phyloP scores from a whole-genome alignment of 1,140 invertebrate species.

The Ips nitidus region DNA sequence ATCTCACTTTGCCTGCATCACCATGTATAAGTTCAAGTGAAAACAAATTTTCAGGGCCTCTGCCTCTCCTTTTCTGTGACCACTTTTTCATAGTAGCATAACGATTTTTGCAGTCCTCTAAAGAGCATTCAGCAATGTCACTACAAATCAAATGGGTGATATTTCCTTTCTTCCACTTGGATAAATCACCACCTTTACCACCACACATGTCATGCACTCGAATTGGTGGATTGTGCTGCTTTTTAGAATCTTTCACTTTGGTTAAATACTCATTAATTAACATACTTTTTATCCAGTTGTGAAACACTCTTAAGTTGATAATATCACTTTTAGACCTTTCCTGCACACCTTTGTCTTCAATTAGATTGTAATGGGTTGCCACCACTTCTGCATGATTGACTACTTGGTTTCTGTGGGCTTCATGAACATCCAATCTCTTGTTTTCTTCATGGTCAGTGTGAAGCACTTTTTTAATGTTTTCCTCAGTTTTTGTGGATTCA shows the following conservation, averaged over 20 bases:
- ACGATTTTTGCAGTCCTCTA: slow-evolving; percentile 80
- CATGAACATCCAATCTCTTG: neutral
- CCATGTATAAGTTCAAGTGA: slow-evolving; percentile 89
- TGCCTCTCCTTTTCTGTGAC: slow-evolving; percentile 50
- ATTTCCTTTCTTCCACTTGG: slow-evolving; percentile 89
- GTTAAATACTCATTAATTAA: slow-evolving; percentile 77
- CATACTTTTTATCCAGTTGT: slow-evolving; percentile 98
- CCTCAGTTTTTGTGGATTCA: neutral
- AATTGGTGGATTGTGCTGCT: slow-evolving; percentile 60
- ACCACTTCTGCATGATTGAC: slow-evolving; percentile 62
- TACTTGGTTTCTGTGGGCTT: neutral
- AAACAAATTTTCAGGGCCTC: slow-evolving; percentile 56
- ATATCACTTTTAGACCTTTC: slow-evolving; percentile 85
- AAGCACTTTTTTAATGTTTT: neutral
- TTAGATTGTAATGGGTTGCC: slow-evolving; percentile 82
- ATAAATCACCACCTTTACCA: slow-evolving; percentile 98
- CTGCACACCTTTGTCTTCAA: slow-evolving; percentile 78
- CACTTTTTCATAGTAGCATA: slow-evolving; percentile 63
- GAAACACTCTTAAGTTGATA: slow-evolving; percentile 93
- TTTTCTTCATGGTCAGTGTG: neutral
- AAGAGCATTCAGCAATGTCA: slow-evolving; percentile 90
- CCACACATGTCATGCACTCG: slow-evolving; percentile 76
- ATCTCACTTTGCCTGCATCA: slow-evolving; percentile 84
- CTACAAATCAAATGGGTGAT: slow-evolving; percentile 89
- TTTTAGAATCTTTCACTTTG: slow-evolving; percentile 63